A percentile compares a stretch with the other conserved stretches of the same genome.
These are phyloP conservation scores for Cephalopterus ornatus DNA, from an alignment of 2,113 vertebrate species.

Conservation along the genomic window DNA sequence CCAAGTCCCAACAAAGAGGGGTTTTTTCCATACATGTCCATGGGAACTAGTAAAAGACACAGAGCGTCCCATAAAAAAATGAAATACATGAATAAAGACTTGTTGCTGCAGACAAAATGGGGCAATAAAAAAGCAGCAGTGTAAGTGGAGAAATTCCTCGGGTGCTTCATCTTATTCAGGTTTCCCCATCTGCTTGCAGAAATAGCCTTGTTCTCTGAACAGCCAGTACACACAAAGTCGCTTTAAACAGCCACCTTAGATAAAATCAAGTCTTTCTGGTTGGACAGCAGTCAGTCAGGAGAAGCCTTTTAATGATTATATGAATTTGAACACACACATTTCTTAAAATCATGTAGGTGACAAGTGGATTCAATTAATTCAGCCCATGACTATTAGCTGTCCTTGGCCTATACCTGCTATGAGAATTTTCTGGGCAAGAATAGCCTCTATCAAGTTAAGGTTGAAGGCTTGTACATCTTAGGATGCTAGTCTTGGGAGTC, in stretches of 20 bases:
- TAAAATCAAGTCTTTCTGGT: background rate
- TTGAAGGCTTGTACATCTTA: background rate
- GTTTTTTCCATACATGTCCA: background rate
- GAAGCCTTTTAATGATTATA: background rate
- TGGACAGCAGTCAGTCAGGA: background rate
- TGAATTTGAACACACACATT: background rate
- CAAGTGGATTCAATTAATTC: background rate
- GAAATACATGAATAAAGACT: background rate
- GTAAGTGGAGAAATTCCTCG: background rate
- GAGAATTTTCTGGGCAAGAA: background rate
- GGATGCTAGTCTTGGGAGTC: background rate
- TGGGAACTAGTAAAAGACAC: background rate
- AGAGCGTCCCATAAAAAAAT: background rate
- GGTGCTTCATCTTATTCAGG: background rate
- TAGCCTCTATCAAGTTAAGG: background rate
- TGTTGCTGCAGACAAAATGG: background rate
- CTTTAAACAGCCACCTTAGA: background rate
- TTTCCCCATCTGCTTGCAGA: background rate
- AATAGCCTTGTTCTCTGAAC: background rate
- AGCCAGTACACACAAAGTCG: background rate
- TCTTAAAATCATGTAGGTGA: background rate
- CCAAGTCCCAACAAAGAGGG: background rate
- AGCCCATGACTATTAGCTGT: background rate
- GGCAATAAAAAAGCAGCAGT: background rate
- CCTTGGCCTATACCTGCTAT: background rate